Evolutionary conservation across 2,888 invertebrate species (phyloP).

Genomic region (Eledone cirrhosa): DNA sequence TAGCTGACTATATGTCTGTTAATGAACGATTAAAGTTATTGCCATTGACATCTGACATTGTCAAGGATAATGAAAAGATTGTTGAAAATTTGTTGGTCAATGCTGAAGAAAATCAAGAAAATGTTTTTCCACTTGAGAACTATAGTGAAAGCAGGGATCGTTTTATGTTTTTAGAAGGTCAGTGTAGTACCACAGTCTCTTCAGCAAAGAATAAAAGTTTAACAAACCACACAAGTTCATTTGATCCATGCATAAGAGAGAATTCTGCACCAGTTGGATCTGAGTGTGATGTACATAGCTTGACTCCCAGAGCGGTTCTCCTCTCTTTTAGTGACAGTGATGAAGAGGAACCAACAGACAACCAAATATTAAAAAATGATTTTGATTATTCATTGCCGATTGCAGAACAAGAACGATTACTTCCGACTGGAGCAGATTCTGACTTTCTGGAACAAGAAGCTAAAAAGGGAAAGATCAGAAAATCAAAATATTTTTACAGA

Average conservation of each 20-base stretch:
- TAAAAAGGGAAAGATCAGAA: background rate
- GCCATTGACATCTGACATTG: background rate
- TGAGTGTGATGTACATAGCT: background rate
- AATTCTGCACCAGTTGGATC: conserved; percentile 5
- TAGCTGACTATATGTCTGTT: background rate
- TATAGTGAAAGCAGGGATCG: background rate
- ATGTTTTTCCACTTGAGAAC: no score
- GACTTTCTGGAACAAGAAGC: background rate
- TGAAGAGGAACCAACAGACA: background rate
- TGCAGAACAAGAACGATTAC: conserved; percentile 17
- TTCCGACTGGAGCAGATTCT: conserved; percentile 13
- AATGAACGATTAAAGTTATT: background rate
- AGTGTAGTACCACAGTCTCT: background rate
- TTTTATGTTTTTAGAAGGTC: background rate
- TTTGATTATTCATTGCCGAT: conserved; percentile 1
- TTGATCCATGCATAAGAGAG: background rate
- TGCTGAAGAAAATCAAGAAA: background rate
- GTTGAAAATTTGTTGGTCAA: background rate
- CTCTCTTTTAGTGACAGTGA: background rate
- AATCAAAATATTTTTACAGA: no score
- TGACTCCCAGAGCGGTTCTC: background rate
- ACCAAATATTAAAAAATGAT: background rate
- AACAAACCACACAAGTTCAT: background rate
- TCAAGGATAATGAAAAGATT: background rate
- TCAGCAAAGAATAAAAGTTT: background rate